Conservation (phyloP, 1,140 invertebrate genomes). For the Bicyclus anynana region DNA sequence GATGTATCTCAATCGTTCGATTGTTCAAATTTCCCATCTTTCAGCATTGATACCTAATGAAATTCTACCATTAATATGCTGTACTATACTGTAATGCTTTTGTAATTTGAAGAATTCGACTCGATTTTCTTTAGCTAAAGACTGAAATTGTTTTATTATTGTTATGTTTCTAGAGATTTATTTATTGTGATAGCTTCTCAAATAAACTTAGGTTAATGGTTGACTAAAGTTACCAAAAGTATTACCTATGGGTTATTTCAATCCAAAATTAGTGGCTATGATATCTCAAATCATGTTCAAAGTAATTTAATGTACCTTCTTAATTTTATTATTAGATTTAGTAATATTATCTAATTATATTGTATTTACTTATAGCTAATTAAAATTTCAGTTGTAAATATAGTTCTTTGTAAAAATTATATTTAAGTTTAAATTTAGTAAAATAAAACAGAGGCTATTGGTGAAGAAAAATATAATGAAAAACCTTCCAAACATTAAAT, state of each 20-base stretch:
- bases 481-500: slow-evolving; percentile 34
- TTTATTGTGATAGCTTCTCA: slow-evolving; percentile 67
- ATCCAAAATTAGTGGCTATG: slow-evolving; percentile 58
- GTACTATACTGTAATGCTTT: background rate
- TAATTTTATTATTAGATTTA: slow-evolving; percentile 23
- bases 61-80: background rate
- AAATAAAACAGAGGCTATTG: slow-evolving; percentile 54
- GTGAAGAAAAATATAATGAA: slow-evolving; percentile 37
- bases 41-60: background rate
- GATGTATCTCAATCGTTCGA: slow-evolving; percentile 30
- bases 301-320: slow-evolving; percentile 34
- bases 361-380: background rate
- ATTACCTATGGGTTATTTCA: slow-evolving; percentile 58
- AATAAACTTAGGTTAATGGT: slow-evolving; percentile 43
- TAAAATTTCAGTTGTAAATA: slow-evolving; percentile 19
- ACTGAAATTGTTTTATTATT: slow-evolving; percentile 66
- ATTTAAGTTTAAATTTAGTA: slow-evolving; percentile 31
- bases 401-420: slow-evolving; percentile 49
- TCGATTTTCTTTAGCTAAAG: slow-evolving; percentile 51
- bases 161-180: slow-evolving; percentile 67
- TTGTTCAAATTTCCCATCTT: slow-evolving; percentile 6
- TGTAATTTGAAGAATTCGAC: slow-evolving; percentile 6
- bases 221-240: slow-evolving; percentile 74
- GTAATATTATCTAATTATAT: slow-evolving; percentile 11
- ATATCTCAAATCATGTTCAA: slow-evolving; percentile 43